Percentiles rank a stretch among this genome's conserved stretches.
These are phyloP conservation scores for Monopterus albus DNA, from an alignment of 2,113 vertebrate genomes.

Conservation along the genomic window DNA sequence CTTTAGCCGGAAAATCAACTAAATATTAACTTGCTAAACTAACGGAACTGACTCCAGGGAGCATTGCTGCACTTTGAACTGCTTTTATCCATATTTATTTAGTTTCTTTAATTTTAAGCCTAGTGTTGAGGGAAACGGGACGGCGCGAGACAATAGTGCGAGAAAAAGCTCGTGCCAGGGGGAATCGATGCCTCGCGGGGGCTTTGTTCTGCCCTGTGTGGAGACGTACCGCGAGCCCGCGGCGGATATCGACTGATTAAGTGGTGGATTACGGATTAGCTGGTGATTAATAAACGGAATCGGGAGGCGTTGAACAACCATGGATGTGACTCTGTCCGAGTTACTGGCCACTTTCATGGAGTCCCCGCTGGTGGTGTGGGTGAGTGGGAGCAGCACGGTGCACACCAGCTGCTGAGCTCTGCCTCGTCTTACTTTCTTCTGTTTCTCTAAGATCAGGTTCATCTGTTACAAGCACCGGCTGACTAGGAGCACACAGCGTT, in stretches of 20 bases:
- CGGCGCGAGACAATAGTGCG: slow-evolving; percentile 69
- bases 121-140: slow-evolving; percentile 26
- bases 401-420: not conserved
- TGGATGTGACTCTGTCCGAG: slow-evolving; percentile 77
- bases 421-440: not conserved
- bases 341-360: slow-evolving; percentile 74
- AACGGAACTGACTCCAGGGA: not conserved
- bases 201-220: slow-evolving; percentile 70
- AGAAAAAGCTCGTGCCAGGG: slow-evolving; percentile 34
- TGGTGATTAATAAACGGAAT: slow-evolving; percentile 3
- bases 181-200: slow-evolving; percentile 57
- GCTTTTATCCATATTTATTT: not conserved
- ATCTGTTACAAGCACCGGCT: not conserved
- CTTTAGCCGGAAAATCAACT: slow-evolving; percentile 3
- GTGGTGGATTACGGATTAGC: slow-evolving; percentile 31
- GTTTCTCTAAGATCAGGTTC: not conserved
- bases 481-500: not conserved
- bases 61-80: not conserved
- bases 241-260: slow-evolving; percentile 30
- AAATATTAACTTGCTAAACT: not conserved
- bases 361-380: slow-evolving; percentile 76
- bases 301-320: slow-evolving; percentile 22
- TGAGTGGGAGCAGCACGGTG: slow-evolving; percentile 51
- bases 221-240: slow-evolving; percentile 35
- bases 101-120: not conserved